Evolutionary conservation across 2,888 invertebrate genomes (phyloP).

Genomic region (Ormyrus pomaceus): DNA sequence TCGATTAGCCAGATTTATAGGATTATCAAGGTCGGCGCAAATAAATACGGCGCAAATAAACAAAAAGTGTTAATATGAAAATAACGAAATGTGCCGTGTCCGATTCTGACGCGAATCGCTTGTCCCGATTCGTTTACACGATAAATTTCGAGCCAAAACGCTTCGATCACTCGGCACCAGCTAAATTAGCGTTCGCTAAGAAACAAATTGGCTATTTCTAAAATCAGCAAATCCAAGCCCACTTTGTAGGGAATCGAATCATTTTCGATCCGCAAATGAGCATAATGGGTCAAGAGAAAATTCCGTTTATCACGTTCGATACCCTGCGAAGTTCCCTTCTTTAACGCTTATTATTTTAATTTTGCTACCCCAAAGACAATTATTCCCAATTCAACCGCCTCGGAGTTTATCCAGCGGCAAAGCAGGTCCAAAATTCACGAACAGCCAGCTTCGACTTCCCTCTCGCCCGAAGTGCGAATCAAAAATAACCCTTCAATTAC

Average conservation of each 20-base stretch:
- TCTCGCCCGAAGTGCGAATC: no score
- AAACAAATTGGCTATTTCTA: slow-evolving; percentile 36
- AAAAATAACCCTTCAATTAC: no score
- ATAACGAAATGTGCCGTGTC: slow-evolving; percentile 13
- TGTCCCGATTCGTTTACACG: slow-evolving; percentile 26
- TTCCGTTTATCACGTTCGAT: no score
- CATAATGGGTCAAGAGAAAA: no score
- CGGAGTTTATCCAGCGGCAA: no score
- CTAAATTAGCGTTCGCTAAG: slow-evolving; percentile 8
- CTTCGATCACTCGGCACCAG: slow-evolving; percentile 28
- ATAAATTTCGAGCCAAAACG: slow-evolving; percentile 34
- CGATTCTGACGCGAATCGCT: slow-evolving; percentile 6
- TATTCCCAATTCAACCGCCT: no score
- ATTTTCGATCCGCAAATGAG: not conserved
- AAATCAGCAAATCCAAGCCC: not conserved
- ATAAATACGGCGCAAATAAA: slow-evolving; percentile 35
- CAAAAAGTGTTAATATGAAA: slow-evolving; percentile 35
- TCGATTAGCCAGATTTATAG: no score
- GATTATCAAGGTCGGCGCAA: slow-evolving; percentile 42
- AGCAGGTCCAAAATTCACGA: no score
- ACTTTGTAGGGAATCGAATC: slow-evolving; percentile 19
- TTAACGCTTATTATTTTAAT: no score
- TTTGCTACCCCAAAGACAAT: no score
- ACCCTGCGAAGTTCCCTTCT: no score
- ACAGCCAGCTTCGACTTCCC: no score